Percentiles rank a stretch among this genome's conserved stretches.
phyloP scores from a whole-genome alignment of 2,113 vertebrate genomes.

The Stomatorhinus ivindoensis region DNA sequence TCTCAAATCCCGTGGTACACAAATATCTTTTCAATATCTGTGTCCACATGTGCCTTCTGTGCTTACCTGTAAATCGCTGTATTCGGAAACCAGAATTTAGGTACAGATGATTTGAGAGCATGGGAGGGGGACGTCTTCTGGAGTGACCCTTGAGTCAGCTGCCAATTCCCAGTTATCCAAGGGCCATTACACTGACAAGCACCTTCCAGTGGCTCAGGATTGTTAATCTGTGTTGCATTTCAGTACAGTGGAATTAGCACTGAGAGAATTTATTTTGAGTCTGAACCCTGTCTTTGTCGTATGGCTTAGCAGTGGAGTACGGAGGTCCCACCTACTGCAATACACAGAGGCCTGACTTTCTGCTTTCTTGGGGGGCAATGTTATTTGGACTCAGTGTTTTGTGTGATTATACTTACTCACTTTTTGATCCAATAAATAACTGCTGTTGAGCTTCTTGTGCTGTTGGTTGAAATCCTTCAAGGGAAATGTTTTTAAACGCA shows the following conservation, averaged over 20 bases:
- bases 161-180: background rate
- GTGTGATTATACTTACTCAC: background rate
- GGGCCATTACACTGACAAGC: background rate
- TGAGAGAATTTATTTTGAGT: background rate
- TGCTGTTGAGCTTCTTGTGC: background rate
- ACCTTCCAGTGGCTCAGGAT: background rate
- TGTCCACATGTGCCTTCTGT: background rate
- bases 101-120: background rate
- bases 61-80: background rate
- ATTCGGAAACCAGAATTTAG: background rate
- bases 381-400: background rate
- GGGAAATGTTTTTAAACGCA: background rate
- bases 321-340: background rate
- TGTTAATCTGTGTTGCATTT: background rate
- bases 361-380: background rate
- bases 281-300: background rate
- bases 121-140: background rate
- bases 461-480: background rate
- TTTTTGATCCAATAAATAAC: background rate
- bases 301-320: background rate
- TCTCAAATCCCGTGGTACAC: background rate
- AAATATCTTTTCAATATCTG: background rate
- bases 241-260: background rate
- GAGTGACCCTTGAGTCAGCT: background rate
- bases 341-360: background rate